Conservation (phyloP, 1,140 invertebrate genomes). For the Drosophila trapezifrons region DNA sequence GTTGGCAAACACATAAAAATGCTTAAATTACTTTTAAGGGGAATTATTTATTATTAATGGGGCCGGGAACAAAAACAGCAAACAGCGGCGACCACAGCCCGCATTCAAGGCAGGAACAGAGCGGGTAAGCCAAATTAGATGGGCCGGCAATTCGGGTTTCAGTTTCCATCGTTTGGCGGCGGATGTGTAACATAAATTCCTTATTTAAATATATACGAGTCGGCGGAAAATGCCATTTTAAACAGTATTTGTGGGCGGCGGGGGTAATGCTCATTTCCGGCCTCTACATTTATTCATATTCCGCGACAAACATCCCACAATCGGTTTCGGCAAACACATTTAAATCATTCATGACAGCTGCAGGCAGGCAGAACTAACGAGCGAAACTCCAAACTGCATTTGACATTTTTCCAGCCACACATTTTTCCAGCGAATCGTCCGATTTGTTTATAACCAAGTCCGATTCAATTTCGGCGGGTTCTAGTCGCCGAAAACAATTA, state of each 20-base stretch:
- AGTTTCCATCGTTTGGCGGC: conserved; percentile 34
- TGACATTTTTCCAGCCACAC: conserved; percentile 24
- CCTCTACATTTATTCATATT: conserved; percentile 53
- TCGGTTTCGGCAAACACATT: conserved; percentile 58
- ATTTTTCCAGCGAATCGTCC: conserved; percentile 13
- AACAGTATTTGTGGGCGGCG: not conserved
- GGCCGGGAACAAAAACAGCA: conserved; percentile 1
- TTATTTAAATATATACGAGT: conserved; percentile 27
- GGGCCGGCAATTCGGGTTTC: conserved; percentile 32
- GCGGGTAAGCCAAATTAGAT: conserved; percentile 48
- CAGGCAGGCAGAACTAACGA: not conserved
- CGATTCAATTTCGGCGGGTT: conserved; percentile 23
- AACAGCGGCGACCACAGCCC: conserved; percentile 21
- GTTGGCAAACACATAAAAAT: conserved; percentile 77
- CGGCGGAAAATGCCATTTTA: conserved; percentile 31
- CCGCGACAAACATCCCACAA: conserved; percentile 36
- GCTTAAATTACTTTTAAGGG: conserved; percentile 80
- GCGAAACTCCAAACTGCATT: conserved; percentile 36
- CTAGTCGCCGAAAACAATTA: conserved; percentile 42
- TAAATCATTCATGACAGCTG: conserved; percentile 70
- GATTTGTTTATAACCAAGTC: conserved; percentile 44
- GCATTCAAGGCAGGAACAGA: not conserved
- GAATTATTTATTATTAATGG: conserved; percentile 82
- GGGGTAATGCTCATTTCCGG: conserved; percentile 59
- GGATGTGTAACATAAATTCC: conserved; percentile 47